These are phyloP conservation scores for Cherax destructor DNA, from an alignment of 1,140 invertebrate genomes.

Conservation along the genomic window DNA sequence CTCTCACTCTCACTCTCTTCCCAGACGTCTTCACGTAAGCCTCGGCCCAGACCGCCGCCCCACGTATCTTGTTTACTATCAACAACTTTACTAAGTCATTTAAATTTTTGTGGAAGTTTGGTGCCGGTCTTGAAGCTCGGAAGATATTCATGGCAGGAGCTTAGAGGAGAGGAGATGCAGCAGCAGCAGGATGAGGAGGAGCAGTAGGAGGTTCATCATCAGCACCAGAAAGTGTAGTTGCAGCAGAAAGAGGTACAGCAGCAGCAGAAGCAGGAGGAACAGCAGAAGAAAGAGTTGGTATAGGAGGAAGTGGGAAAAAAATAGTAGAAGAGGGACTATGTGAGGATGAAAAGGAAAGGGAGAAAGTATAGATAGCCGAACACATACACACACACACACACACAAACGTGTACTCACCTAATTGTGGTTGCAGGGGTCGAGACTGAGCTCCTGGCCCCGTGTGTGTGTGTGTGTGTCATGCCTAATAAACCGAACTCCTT, in stretches of 20 bases:
- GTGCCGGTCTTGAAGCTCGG: background rate
- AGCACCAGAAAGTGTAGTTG: background rate
- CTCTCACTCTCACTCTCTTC: background rate
- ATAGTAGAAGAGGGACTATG: too few species aligned
- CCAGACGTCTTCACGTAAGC: background rate
- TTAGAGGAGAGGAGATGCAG: background rate
- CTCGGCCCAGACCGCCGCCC: background rate
- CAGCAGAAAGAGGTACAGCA: background rate
- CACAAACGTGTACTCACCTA: too few species aligned
- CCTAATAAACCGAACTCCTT: too few species aligned
- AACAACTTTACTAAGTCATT: conserved; percentile 20
- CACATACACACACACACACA: too few species aligned
- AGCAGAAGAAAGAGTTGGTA: background rate
- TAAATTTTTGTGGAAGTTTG: conserved; percentile 17
- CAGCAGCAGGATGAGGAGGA: too few species aligned
- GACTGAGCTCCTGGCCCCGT: too few species aligned
- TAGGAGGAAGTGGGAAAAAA: background rate
- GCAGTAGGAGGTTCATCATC: too few species aligned
- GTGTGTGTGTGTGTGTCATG: too few species aligned
- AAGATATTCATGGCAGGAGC: conserved; percentile 1
- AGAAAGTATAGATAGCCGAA: too few species aligned
- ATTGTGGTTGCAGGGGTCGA: too few species aligned
- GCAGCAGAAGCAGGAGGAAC: too few species aligned
- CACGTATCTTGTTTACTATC: conserved; percentile 17
- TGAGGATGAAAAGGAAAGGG: too few species aligned